These are phyloP conservation scores for Montipora sp. DNA, from an alignment of 64 coral and sea anemone genomes.

Conservation along the genomic window DNA sequence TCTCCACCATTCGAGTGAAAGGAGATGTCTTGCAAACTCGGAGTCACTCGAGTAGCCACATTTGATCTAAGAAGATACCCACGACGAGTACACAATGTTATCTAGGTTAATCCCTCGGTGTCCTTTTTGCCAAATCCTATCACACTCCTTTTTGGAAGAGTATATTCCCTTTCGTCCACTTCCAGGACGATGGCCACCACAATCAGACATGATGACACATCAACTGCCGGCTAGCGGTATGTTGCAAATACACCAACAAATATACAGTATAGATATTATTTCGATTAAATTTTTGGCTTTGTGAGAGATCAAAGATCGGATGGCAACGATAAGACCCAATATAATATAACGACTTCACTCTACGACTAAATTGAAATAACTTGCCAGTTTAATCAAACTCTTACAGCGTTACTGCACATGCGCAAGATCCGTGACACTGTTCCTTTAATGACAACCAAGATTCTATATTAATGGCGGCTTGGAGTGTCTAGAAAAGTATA, in stretches of 20 bases:
- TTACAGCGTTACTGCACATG: constrained; percentile 10
- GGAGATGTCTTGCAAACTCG: constrained; percentile 36
- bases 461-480: no score
- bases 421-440: not conserved
- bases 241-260: not conserved
- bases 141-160: constrained; percentile 1
- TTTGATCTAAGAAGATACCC: constrained; percentile 29
- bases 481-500: no score
- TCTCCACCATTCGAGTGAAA: constrained; percentile 43
- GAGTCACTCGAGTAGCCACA: constrained; percentile 47
- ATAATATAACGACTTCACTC: not conserved
- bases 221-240: not conserved
- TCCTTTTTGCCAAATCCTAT: constrained; percentile 26
- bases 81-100: constrained; percentile 23
- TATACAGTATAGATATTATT: not conserved
- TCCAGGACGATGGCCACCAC: constrained; percentile 43
- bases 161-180: constrained; percentile 32
- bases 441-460: not conserved
- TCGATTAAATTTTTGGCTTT: not conserved
- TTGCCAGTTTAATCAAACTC: not conserved
- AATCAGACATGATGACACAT: constrained; percentile 23
- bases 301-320: not conserved
- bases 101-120: constrained; percentile 21
- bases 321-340: constrained; percentile 2
- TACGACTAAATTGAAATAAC: constrained; percentile 3